A percentile compares a stretch with the other conserved stretches of the same genome.
These are phyloP conservation scores for Oasisia sp. DNA, from an alignment of 2,888 invertebrate genomes.

Conservation along the genomic window DNA sequence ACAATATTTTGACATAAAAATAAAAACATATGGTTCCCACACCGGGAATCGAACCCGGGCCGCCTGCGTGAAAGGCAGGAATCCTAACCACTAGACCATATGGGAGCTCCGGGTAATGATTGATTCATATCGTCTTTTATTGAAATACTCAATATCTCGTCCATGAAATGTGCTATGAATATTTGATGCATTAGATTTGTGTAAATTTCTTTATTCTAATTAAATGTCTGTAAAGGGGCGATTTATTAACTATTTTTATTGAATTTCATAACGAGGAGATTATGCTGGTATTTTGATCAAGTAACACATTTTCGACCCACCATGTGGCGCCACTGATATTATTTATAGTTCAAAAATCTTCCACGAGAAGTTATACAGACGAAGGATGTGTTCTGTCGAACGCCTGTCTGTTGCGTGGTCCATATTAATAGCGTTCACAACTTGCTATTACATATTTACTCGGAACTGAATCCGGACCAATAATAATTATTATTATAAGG, in stretches of 20 bases:
- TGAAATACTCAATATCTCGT: neutral
- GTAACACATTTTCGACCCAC: neutral
- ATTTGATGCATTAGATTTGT: neutral
- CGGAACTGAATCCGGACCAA: no score
- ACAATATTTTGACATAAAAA: neutral
- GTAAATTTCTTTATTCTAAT: neutral
- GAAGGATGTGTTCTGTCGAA: neutral
- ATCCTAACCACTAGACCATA: conserved; percentile 56
- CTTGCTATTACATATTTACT: no score
- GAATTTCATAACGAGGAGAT: neutral
- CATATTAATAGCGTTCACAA: no score
- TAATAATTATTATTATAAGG: no score
- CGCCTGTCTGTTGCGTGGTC: no score
- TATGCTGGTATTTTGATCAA: neutral
- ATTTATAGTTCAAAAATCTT: neutral
- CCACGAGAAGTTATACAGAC: neutral
- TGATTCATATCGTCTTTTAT: neutral
- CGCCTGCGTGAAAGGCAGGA: conserved; percentile 53
- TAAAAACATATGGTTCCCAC: conserved; percentile 29
- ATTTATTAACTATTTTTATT: neutral
- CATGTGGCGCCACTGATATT: neutral
- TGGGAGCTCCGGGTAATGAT: conserved; percentile 36
- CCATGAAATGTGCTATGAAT: neutral
- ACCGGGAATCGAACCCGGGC: conserved; percentile 55
- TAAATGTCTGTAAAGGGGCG: neutral